A percentile compares a stretch with the other conserved stretches of the same genome.
Conservation (phyloP, 2,888 invertebrate species). For the Trachelus stipa region DNA sequence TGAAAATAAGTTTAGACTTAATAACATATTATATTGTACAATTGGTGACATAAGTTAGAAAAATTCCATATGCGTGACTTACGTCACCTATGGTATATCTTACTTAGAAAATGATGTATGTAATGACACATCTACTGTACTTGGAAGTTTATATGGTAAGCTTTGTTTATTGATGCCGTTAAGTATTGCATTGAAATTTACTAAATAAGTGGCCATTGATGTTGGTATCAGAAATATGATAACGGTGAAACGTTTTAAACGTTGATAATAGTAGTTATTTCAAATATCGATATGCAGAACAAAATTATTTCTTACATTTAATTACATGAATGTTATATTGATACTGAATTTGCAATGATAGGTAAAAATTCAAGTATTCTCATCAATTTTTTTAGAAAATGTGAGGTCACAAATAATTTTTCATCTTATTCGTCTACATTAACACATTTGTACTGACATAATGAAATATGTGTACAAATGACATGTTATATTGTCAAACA, state of each 20-base stretch:
- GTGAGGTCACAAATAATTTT: neutral
- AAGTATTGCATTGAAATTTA: neutral
- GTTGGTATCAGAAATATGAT: neutral
- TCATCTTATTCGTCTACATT: neutral
- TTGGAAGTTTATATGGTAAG: neutral
- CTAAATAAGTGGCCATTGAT: neutral
- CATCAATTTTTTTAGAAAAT: neutral
- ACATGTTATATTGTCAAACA: neutral
- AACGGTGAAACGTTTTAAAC: constrained; percentile 15
- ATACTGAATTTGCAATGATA: neutral
- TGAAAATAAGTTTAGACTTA: neutral
- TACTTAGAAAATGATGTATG: neutral
- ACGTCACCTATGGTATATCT: neutral
- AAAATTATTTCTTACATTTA: neutral
- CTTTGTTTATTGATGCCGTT: neutral
- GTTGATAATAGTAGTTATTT: constrained; percentile 22
- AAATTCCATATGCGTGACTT: neutral
- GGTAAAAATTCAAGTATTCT: neutral
- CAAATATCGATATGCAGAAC: neutral
- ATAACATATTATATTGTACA: neutral
- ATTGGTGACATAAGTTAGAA: neutral
- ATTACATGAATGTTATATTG: neutral
- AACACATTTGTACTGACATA: neutral
- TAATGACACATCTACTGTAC: neutral
- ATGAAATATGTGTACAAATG: neutral